These are phyloP conservation scores for Holothuria glaberrima DNA, from an alignment of 35 echinoderm and acorn worm species.

Conservation along the genomic window DNA sequence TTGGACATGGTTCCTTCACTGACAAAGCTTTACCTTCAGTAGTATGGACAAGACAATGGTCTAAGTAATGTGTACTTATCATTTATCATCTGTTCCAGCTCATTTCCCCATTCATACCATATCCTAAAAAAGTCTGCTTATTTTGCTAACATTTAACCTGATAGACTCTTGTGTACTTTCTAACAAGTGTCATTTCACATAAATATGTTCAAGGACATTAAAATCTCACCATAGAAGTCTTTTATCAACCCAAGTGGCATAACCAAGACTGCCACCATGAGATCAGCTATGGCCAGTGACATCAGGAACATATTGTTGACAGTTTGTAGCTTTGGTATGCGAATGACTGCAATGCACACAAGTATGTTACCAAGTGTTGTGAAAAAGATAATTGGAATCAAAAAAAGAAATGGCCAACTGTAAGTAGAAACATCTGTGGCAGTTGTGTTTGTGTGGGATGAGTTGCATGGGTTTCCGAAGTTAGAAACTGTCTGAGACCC, in stretches of 20 bases:
- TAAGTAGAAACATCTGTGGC: background rate
- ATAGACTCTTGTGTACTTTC: too few species aligned
- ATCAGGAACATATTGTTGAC: conserved; percentile 86
- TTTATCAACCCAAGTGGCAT: conserved; percentile 86
- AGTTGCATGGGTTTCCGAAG: background rate
- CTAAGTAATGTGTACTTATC: too few species aligned
- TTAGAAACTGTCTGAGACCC: too few species aligned
- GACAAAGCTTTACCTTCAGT: too few species aligned
- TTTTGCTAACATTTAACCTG: too few species aligned
- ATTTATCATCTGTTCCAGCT: too few species aligned
- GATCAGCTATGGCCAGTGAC: conserved; percentile 84
- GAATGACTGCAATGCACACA: conserved; percentile 76
- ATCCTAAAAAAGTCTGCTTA: too few species aligned
- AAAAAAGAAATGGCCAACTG: conserved; percentile 73
- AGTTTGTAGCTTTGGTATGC: conserved; percentile 70
- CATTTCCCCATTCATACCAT: too few species aligned
- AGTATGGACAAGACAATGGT: too few species aligned
- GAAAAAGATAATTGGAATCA: conserved; percentile 65
- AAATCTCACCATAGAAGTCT: conserved; percentile 77
- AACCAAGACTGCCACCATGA: conserved; percentile 88
- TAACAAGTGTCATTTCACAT: too few species aligned
- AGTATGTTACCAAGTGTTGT: conserved; percentile 73
- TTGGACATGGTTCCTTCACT: too few species aligned
- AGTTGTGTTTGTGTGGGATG: background rate
- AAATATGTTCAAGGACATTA: too few species aligned